Evolutionary conservation across 92 coral and sea anemone species (phyloP), one percentile per base, ranked within the genome.

Genomic region (Porites lobata): DNA sequence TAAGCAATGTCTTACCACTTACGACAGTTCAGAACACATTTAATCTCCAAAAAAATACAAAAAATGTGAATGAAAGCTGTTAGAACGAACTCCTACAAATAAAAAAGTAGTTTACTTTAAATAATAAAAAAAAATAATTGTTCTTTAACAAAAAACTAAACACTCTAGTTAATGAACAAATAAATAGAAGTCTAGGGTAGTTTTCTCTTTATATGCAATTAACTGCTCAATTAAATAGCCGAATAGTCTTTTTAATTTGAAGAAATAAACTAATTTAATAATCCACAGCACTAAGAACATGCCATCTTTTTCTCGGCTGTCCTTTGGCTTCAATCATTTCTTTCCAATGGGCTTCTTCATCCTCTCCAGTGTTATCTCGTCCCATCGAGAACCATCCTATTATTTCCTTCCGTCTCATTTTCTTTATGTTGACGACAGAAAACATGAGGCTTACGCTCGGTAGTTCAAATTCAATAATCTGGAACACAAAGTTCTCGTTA

Each of bases 321-420:
- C 99, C 99, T 65, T 94, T 94, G 3, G 98, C 96, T 51, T 90
- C 93, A 18, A 90, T 94, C 99, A 98, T 96, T 85, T 96, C 95
- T 72, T 95, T 96, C 99, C 99, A 98, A 65, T 98, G 99, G 1
- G 98, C 90, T 66, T 98, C 99, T 79, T 98, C 99, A 19, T 96
- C 98, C 73, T 98, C 98, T 3, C 99, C 99, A 8, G 99, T 98
- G 76, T 96, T 98, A 77, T 98, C 99, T 19, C 93, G 93, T 4
- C 99, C 99, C 94, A 98, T 98, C 21, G 99, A 98, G 91, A 98
- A 98, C 99, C 99, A 98, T 18, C 99, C 99, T 65, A 98, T 89
- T 52, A 98, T 98, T 70, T 98, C 99, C 84, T 98, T 98, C 18
- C 99, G 86, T 72, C 99, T 75, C 99, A 98, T 98, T 85, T 98